Conservation (phyloP, 2,113 vertebrate genomes). For the Urocitellus parryii region DNA sequence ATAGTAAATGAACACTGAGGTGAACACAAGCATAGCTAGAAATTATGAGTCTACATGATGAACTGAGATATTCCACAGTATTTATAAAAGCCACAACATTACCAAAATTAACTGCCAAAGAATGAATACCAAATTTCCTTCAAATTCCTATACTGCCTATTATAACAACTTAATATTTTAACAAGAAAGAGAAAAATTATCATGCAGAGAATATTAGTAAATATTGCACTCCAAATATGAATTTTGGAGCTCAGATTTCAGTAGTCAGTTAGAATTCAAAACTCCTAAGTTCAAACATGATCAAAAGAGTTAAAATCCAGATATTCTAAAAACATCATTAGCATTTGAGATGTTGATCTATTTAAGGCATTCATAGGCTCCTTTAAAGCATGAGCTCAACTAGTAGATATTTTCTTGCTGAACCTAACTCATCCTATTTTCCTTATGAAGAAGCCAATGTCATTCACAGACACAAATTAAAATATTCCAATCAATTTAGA, state of each 20-base stretch:
- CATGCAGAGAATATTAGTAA: not conserved
- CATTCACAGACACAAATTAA: conserved; percentile 42
- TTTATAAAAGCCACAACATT: not conserved
- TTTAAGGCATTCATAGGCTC: not conserved
- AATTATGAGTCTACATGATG: not conserved
- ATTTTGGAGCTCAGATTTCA: not conserved
- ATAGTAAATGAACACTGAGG: not conserved
- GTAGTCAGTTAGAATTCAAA: not conserved
- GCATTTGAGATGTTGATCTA: not conserved
- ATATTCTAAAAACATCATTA: not conserved
- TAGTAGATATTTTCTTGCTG: not conserved
- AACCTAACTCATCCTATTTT: conserved; percentile 37
- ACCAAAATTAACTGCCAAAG: conserved; percentile 4
- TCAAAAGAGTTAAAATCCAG: not conserved
- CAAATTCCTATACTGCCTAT: not conserved
- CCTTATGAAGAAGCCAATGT: conserved; percentile 9
- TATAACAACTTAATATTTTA: conserved; percentile 30
- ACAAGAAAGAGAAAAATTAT: not conserved
- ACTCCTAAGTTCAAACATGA: conserved; percentile 30
- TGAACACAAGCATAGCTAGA: not conserved
- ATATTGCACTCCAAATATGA: not conserved
- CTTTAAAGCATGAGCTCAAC: conserved; percentile 30
- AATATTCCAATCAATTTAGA: conserved; percentile 30
- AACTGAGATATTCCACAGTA: not conserved
- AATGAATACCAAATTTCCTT: not conserved